Base-by-base conservation (phyloP, 1,140 invertebrate genomes). In the Drosophila triauraria region DNA sequence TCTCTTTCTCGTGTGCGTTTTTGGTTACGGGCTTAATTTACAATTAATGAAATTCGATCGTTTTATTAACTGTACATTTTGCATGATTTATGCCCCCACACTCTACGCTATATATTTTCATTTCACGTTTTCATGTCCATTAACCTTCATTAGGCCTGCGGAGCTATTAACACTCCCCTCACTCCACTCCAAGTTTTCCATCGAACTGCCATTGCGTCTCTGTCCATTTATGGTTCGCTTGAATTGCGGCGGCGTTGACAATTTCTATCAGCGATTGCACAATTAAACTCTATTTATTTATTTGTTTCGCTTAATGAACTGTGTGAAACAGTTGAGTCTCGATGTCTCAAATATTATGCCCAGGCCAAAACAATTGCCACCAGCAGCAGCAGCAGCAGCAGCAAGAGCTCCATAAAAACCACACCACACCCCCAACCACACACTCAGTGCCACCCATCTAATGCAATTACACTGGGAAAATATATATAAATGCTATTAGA, bases 11-110 rank as follows among this genome's bases (percentile, higher is more conserved):
- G 13, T 70, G 65, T 65, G 61, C 57, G 51, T 61, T 75, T 80
- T 71, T 40, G 76, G 75, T 80, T 90, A 70, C 80, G 68, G 78
- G 72, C 82, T 85, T 87, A 62, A 75, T 78, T 87, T 91, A 91
- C 87, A 90, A 91, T 91, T 91, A 82, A 91, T 91, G 88, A 91
- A 91, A 91, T 82, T 88, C 88, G 65, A 91, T 91, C 84, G 81
- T 82, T 91, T 91, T 91, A 91, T 91, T 91, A 91, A 91, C 90
- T 88, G 56, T 78, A 70, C 81, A 75, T 78, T 83, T 83, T 88
- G 80, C 71, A 80, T 76, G 60, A 60, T 51, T 71, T 71, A 44
- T 60, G 25, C 25, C 44, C 62, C 13, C 35, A 38, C 40, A 12
- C 23, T 27, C n/a, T 57, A 10, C 44, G 2, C 23, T 12, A 40